Percentiles rank a stretch among this genome's conserved stretches.
Conservation (phyloP, 2,888 invertebrate genomes). For the Morpho helenor region DNA sequence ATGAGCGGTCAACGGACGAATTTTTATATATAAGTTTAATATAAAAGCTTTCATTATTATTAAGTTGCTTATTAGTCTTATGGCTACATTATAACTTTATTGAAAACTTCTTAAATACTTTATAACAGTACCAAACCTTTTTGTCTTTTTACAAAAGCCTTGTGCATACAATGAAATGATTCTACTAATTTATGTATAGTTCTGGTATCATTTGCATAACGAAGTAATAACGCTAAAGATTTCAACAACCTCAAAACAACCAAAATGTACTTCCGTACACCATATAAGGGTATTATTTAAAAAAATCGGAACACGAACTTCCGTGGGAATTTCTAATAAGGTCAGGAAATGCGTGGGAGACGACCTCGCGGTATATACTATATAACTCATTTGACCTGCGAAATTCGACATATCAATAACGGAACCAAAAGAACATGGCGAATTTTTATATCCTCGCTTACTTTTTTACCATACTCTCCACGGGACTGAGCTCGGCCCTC, state of each 20-base stretch:
- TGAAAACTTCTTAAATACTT: too few species aligned
- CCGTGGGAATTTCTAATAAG: constrained; percentile 23
- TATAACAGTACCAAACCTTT: too few species aligned
- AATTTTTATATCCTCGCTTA: constrained; percentile 19
- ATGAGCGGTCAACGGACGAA: too few species aligned
- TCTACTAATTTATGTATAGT: too few species aligned
- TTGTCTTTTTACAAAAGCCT: too few species aligned
- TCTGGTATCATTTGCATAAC: not conserved
- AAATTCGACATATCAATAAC: constrained; percentile 48
- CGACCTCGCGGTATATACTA: constrained; percentile 62
- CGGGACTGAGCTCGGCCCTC: constrained; percentile 38
- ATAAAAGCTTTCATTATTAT: too few species aligned
- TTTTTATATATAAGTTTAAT: too few species aligned
- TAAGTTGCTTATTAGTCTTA: too few species aligned
- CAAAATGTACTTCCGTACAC: constrained; percentile 15
- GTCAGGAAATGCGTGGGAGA: constrained; percentile 45
- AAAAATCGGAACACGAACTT: constrained; percentile 17
- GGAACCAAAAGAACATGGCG: constrained; percentile 48
- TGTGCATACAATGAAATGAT: too few species aligned
- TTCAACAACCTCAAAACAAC: constrained; percentile 6
- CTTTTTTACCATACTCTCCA: constrained; percentile 30
- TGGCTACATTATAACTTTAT: too few species aligned
- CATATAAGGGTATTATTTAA: constrained; percentile 17
- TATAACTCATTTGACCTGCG: constrained; percentile 56
- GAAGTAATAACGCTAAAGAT: constrained; percentile 11